A percentile compares a stretch with the other conserved stretches of the same genome.
Conservation (phyloP, 2,113 vertebrate species). For the Crotalus horridus region DNA sequence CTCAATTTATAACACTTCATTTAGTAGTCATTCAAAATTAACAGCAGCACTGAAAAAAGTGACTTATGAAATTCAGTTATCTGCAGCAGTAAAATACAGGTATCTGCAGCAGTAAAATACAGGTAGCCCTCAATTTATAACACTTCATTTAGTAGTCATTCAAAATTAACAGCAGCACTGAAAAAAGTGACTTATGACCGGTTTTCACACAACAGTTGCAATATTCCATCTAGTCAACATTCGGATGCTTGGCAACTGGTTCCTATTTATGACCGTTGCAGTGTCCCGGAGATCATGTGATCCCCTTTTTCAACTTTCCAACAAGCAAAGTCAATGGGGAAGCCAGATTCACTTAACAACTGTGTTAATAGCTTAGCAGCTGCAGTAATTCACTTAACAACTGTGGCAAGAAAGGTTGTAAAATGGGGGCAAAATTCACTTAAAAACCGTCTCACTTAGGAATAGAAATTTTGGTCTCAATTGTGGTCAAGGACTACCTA, state of each 20-base stretch:
- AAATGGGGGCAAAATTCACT: too few species aligned
- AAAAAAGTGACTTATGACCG: background rate
- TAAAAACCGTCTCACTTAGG: background rate
- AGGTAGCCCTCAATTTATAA: background rate
- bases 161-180: background rate
- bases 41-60: background rate
- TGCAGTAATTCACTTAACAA: background rate
- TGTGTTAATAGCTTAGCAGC: background rate
- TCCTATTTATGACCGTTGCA: background rate
- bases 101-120: accelerated
- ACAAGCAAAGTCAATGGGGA: background rate
- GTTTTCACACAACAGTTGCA: background rate
- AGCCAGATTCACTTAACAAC: background rate
- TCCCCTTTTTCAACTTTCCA: background rate
- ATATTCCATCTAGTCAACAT: background rate
- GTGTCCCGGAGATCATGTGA: background rate
- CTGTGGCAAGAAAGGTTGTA: background rate
- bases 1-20: background rate
- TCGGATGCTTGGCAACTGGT: background rate
- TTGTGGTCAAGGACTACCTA: background rate
- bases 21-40: background rate
- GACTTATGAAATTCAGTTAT: too few species aligned
- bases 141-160: background rate
- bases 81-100: too few species aligned
- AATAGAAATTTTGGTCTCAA: background rate